Base-by-base conservation (phyloP, 2,888 invertebrate species). In the Rosalia funebris region DNA sequence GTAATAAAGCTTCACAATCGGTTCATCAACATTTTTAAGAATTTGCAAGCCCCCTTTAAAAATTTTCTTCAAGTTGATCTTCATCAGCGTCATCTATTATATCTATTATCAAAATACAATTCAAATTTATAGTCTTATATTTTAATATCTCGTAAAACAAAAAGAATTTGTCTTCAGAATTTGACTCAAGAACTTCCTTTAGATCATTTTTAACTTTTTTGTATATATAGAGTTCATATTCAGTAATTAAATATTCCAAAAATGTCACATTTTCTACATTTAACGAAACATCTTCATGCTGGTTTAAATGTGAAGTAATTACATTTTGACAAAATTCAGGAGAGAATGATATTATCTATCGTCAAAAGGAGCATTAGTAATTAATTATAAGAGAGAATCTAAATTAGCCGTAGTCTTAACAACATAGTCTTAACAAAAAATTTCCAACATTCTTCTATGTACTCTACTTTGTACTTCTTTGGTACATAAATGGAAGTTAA, bases 361-460 rank as follows among this genome's bases (percentile, higher is more conserved):
- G n/a, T n/a, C n/a, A n/a, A n/a, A n/a, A n/a, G n/a, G n/a, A n/a
- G n/a, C n/a, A n/a, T n/a, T n/a, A n/a, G n/a, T n/a, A n/a, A n/a
- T n/a, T n/a, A n/a, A n/a, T n/a, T n/a, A n/a, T n/a, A n/a, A n/a
- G n/a, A n/a, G n/a, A n/a, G n/a, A n/a, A n/a, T n/a, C n/a, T n/a
- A n/a, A n/a, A n/a, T n/a, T n/a, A n/a, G n/a, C n/a, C n/a, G n/a
- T n/a, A n/a, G n/a, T n/a, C n/a, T n/a, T n/a, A n/a, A n/a, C n/a
- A n/a, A n/a, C n/a, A n/a, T n/a, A n/a, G n/a, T n/a, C n/a, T 17
- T 34, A 32, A 57, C 62, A 17, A 68, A 37, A 32, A 53, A 61
- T 14, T 48, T 20, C 70, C 70, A 70, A 34, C 53, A 41, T 16
- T 54, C 52, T 48, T 64, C 54, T 1, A 66, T 44, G 46, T 60